Base-by-base conservation (phyloP, 2,888 invertebrate species). In the Apamea monoglypha region DNA sequence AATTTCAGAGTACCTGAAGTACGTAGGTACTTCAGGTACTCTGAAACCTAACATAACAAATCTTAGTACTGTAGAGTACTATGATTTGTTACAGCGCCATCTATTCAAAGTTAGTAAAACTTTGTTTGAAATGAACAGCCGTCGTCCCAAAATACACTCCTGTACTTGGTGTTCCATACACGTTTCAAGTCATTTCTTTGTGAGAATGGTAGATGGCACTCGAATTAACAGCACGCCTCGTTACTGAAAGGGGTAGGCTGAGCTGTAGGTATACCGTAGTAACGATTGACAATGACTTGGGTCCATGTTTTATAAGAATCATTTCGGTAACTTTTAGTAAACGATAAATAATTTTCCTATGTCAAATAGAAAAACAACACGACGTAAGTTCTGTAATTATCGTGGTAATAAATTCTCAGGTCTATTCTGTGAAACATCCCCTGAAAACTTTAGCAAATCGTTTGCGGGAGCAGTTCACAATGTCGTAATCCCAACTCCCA, bases 1-100 rank as follows among this genome's bases (percentile, higher is more conserved):
- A 74, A 67, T 73, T 82, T 64, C 36, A 61, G 1, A 71, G 21
- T 63, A 68, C 32, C 36, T 53, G 16, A 71, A 81, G 56, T 72
- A 63, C 32, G 6, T 16, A n/a, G n/a, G n/a, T n/a, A n/a, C n/a
- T n/a, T n/a, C n/a, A n/a, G n/a, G n/a, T n/a, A n/a, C n/a, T n/a
- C n/a, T n/a, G n/a, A n/a, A n/a, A n/a, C n/a, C n/a, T n/a, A n/a
- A n/a, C n/a, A n/a, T n/a, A n/a, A n/a, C n/a, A n/a, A n/a, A n/a
- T n/a, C n/a, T n/a, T n/a, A n/a, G n/a, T n/a, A n/a, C n/a, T n/a
- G n/a, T n/a, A n/a, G n/a, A 29, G 16, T 18, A 32, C 29, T 53
- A 40, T 66, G 18, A 66, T 47, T 32, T n/a, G 32, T n/a, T 64
- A 87, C 79, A 88, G 29, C 88, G 88, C 88, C 88, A 88, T 89